phyloP scores from a whole-genome alignment of 2,113 vertebrate species.

The Triplophysa dalaica region DNA sequence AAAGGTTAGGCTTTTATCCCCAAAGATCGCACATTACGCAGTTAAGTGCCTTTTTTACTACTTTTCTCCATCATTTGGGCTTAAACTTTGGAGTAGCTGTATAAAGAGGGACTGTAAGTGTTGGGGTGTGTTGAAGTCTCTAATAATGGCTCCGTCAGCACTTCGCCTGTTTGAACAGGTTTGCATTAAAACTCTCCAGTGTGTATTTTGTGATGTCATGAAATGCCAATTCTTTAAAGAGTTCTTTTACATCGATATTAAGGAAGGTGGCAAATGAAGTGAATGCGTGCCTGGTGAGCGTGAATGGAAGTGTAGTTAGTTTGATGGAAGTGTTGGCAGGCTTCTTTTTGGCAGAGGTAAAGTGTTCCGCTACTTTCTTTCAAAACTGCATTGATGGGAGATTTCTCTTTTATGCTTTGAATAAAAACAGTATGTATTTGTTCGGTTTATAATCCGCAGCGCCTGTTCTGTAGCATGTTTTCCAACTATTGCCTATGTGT shows the following conservation, averaged over 20 bases:
- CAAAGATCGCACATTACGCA: constrained; percentile 67
- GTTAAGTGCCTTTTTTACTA: constrained; percentile 68
- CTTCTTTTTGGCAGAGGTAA: not conserved
- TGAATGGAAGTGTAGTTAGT: not conserved
- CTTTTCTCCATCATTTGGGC: constrained; percentile 54
- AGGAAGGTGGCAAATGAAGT: constrained; percentile 22
- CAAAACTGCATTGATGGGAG: not conserved
- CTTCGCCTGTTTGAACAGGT: not conserved
- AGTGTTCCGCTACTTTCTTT: not conserved
- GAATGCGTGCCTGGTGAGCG: constrained; percentile 12
- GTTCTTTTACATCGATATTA: constrained; percentile 35
- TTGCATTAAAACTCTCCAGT: constrained; percentile 12
- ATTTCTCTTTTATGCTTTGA: not conserved
- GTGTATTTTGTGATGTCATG: constrained; percentile 21
- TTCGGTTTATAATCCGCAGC: too few relatives aligned
- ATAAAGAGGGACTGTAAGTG: constrained; percentile 62
- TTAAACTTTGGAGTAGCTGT: constrained; percentile 61
- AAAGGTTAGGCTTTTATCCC: constrained; percentile 71
- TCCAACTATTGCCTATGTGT: too few relatives aligned
- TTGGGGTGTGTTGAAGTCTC: constrained; percentile 50
- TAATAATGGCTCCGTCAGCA: constrained; percentile 24
- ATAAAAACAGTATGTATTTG: not conserved
- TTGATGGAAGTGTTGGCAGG: constrained; percentile 29
- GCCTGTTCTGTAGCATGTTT: too few relatives aligned
- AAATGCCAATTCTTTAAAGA: constrained; percentile 55